A percentile compares a stretch with the other conserved stretches of the same genome.
Evolutionary conservation across 2,797 vertebrate species (phyloP).

Genomic region (Mormyrus hasselquistii): DNA sequence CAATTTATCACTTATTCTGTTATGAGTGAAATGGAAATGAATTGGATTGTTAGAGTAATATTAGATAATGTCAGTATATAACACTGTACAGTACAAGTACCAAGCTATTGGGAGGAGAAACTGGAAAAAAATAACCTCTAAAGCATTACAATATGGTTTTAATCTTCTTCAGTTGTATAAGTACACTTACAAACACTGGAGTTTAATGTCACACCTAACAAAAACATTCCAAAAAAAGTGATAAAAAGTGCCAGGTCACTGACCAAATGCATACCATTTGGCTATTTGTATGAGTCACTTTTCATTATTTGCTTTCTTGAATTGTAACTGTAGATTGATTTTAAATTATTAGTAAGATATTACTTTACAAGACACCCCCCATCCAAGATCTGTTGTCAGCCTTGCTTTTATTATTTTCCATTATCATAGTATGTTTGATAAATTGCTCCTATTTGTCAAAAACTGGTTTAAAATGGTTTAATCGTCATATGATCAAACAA

Average conservation of each 20-base stretch:
- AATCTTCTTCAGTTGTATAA: background rate
- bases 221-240: background rate
- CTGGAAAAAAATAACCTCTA: background rate
- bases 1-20: background rate
- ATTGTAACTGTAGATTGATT: background rate
- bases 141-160: background rate
- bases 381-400: background rate
- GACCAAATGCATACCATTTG: background rate
- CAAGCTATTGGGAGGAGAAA: background rate
- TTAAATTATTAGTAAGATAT: constrained; percentile 2
- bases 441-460: background rate
- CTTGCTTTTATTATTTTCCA: background rate
- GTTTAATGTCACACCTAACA: background rate
- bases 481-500: background rate
- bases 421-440: background rate
- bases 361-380: background rate
- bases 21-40: background rate
- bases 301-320: background rate
- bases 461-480: background rate
- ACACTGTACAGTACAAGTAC: background rate
- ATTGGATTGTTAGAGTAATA: background rate
- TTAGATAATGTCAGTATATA: background rate
- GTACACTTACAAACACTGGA: background rate
- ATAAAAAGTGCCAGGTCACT: background rate
- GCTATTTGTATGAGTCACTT: background rate